Conservation (phyloP, 2,797 vertebrate genomes). For the Euthynnus affinis region DNA sequence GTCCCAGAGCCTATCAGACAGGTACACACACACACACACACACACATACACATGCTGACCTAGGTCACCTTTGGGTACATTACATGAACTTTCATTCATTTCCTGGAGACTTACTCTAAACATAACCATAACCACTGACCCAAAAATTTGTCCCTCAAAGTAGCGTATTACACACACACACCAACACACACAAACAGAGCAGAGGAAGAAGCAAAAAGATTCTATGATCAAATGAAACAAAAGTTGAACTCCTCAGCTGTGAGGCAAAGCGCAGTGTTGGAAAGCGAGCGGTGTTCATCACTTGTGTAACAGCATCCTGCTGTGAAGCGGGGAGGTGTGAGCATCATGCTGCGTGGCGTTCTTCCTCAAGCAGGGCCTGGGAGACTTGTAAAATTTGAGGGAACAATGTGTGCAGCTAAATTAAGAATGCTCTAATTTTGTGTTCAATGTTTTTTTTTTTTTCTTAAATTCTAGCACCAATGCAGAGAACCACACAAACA, state of each 20-base stretch:
- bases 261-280: constrained; percentile 6
- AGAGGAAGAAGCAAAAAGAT: constrained; percentile 5
- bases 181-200: no score
- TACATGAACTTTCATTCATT: no score
- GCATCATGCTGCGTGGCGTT: constrained; percentile 21
- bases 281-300: constrained; percentile 18
- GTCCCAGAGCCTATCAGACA: constrained; percentile 95
- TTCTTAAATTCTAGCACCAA: not conserved
- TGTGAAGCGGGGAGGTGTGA: constrained; percentile 40
- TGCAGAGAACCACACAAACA: constrained; percentile 5
- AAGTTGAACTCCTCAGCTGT: constrained; percentile 18
- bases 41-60: constrained; percentile 25
- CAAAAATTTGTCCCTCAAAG: no score
- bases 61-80: no score
- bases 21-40: constrained; percentile 77
- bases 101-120: no score
- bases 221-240: constrained; percentile 12
- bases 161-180: not conserved
- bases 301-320: constrained; percentile 42
- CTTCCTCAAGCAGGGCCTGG: constrained; percentile 23
- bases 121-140: no score
- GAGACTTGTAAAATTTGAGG: constrained; percentile 17
- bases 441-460: not conserved
- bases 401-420: constrained; percentile 25
- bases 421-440: constrained; percentile 9